phyloP scores from a whole-genome alignment of 2,888 invertebrate genomes.

The Andrena chrysosceles region DNA sequence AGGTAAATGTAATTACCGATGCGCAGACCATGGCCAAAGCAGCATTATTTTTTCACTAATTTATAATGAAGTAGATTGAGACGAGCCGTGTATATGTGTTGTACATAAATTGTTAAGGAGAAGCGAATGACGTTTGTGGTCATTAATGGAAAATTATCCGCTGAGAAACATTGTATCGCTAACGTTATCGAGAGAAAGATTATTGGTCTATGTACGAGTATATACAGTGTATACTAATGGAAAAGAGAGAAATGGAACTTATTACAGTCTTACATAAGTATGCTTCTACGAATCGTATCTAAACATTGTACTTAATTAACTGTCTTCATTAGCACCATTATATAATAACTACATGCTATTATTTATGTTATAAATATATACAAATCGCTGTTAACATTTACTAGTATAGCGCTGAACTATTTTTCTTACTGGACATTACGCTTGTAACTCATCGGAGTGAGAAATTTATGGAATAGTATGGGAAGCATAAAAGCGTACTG shows the following conservation, averaged over 20 bases:
- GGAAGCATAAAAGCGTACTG: conserved; percentile 14
- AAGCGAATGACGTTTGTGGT: conserved; percentile 54
- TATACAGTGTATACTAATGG: conserved; percentile 35
- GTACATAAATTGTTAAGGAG: conserved; percentile 77
- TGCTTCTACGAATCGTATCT: conserved; percentile 68
- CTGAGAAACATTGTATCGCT: conserved; percentile 58
- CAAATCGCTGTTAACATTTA: conserved; percentile 55
- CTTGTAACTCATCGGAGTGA: conserved; percentile 41
- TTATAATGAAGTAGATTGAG: conserved; percentile 73
- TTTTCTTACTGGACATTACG: conserved; percentile 60
- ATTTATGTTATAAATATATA: conserved; percentile 58
- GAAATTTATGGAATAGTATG: conserved; percentile 17
- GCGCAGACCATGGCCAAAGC: conserved; percentile 81
- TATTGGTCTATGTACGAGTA: conserved; percentile 47
- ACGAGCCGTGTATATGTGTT: conserved; percentile 74
- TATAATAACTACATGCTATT: conserved; percentile 52
- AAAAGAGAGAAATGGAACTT: conserved; percentile 34
- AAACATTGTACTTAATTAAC: conserved; percentile 70
- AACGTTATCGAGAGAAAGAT: conserved; percentile 45
- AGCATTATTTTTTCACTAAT: conserved; percentile 84
- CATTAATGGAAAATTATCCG: conserved; percentile 58
- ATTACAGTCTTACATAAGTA: conserved; percentile 52
- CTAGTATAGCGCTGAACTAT: conserved; percentile 52
- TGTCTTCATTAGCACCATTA: conserved; percentile 54
- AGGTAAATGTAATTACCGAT: conserved; percentile 68